Percentiles rank a stretch among this genome's conserved stretches.
Evolutionary conservation across 2,113 vertebrate species (phyloP).

Genomic region (Ctenodactylus gundi): DNA sequence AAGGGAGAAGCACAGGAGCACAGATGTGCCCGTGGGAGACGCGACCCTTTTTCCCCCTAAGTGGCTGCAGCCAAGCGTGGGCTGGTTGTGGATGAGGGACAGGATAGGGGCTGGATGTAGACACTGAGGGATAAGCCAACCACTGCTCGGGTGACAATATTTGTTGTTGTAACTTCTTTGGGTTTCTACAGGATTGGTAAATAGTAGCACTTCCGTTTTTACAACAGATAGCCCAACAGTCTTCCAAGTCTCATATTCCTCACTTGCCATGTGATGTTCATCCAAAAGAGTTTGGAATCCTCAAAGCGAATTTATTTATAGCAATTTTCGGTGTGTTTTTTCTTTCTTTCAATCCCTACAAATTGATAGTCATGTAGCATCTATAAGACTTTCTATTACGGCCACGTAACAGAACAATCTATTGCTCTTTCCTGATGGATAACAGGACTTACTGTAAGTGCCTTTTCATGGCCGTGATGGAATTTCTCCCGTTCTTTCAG

Average conservation of each 20-base stretch:
- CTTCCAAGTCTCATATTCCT: background rate
- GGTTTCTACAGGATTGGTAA: background rate
- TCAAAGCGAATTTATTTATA: constrained; percentile 20
- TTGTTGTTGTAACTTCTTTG: background rate
- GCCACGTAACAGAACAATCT: background rate
- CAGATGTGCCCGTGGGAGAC: background rate
- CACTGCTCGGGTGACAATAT: background rate
- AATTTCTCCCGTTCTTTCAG: constrained; percentile 48
- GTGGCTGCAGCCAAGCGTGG: too few relatives aligned
- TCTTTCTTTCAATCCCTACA: constrained; percentile 45
- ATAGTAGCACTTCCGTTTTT: background rate
- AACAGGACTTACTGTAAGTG: constrained; percentile 63
- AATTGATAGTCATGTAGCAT: constrained; percentile 8
- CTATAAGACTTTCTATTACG: background rate
- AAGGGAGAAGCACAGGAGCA: background rate
- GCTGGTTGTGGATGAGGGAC: background rate
- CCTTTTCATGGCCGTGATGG: constrained; percentile 49
- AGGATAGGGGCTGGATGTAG: background rate
- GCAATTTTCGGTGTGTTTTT: constrained; percentile 26
- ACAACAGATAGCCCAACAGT: background rate
- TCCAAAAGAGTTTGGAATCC: background rate
- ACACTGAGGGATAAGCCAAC: background rate
- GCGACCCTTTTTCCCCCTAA: background rate
- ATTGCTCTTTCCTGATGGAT: constrained; percentile 44
- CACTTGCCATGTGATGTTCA: background rate